These are phyloP conservation scores for Pogonophryne albipinna DNA, from an alignment of 2,797 vertebrate genomes.

Conservation along the genomic window DNA sequence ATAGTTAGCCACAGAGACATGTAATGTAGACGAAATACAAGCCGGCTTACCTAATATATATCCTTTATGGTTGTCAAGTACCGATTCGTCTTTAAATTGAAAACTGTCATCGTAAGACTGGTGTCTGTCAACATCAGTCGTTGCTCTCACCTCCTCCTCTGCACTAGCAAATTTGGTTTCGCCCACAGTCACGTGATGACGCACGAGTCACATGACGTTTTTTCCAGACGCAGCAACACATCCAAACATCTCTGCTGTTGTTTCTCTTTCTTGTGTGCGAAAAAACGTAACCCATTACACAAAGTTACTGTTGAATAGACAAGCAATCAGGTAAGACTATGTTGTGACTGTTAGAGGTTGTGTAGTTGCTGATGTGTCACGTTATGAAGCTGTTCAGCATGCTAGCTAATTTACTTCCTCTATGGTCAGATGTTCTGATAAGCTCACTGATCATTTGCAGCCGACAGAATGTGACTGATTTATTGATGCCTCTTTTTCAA, in stretches of 20 bases:
- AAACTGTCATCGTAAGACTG: background rate
- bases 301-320: background rate
- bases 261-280: background rate
- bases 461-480: background rate
- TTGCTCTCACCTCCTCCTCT: background rate
- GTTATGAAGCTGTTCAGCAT: constrained; percentile 5
- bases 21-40: background rate
- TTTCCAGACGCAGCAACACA: constrained; percentile 42
- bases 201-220: constrained; percentile 60
- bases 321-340: constrained; percentile 34
- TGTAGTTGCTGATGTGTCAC: constrained; percentile 2
- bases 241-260: background rate
- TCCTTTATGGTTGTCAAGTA: too few relatives aligned
- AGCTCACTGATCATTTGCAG: background rate
- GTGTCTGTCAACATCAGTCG: constrained; percentile 12
- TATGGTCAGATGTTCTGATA: constrained; percentile 4
- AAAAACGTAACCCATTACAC: background rate
- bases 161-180: constrained; percentile 49
- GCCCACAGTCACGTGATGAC: constrained; percentile 57
- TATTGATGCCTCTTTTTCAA: constrained; percentile 12
- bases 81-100: too few relatives aligned
- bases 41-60: constrained; percentile 38
- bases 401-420: constrained; percentile 44
- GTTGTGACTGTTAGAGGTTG: background rate
- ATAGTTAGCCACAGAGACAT: background rate